Conservation (phyloP, 2,113 vertebrate genomes). For the Etheostoma spectabile region DNA sequence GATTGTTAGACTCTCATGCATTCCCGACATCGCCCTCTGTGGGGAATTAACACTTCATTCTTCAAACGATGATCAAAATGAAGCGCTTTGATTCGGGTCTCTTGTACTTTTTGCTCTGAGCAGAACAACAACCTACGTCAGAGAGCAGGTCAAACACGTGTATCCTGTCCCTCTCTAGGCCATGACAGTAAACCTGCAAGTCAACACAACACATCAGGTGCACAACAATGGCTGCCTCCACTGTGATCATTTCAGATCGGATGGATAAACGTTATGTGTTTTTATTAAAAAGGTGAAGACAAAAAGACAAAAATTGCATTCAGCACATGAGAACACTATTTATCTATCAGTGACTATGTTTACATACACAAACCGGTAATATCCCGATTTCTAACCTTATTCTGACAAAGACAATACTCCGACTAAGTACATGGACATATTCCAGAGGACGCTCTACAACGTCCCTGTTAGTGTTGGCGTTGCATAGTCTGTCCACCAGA, state of each 20-base stretch:
- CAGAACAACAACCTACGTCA: constrained; percentile 34
- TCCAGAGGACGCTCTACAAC: too few relatives aligned
- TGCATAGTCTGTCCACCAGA: too few relatives aligned
- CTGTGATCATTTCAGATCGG: neutral
- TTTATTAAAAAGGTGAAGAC: neutral
- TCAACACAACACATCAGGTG: constrained; percentile 22
- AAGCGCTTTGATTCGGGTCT: constrained; percentile 4
- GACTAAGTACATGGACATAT: too few relatives aligned
- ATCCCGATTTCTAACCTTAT: too few relatives aligned
- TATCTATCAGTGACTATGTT: neutral
- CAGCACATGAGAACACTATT: neutral
- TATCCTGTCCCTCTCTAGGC: constrained; percentile 23
- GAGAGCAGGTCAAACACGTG: constrained; percentile 66
- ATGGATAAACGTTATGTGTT: neutral
- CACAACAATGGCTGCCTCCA: neutral
- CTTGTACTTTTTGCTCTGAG: neutral
- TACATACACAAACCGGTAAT: too few relatives aligned
- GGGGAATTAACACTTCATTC: neutral
- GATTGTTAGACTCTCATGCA: constrained; percentile 13
- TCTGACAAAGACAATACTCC: too few relatives aligned
- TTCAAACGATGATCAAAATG: neutral
- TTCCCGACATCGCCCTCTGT: too few relatives aligned
- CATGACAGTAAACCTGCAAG: constrained; percentile 34
- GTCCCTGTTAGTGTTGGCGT: too few relatives aligned
- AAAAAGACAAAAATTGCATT: neutral